Percentiles rank a stretch among this genome's conserved stretches.
phyloP scores from a whole-genome alignment of 1,140 invertebrate species.

The Dendroctonus valens region DNA sequence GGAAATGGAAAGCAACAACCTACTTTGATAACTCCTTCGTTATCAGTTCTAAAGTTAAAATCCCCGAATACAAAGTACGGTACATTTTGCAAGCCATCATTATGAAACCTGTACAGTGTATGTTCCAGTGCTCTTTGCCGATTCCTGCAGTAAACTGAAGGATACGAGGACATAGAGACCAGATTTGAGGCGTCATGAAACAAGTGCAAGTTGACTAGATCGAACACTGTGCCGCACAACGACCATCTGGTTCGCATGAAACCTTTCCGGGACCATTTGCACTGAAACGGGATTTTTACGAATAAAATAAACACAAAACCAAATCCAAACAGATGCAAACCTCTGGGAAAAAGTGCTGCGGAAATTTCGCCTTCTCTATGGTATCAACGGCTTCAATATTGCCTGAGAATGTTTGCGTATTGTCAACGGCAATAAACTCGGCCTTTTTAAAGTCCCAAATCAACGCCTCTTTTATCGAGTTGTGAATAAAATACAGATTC shows the following conservation, averaged over 20 bases:
- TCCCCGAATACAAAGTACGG: conserved; percentile 97
- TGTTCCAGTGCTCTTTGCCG: conserved; percentile 85
- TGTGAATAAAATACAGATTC: conserved; percentile 91
- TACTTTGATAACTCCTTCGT: conserved; percentile 86
- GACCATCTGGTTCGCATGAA: conserved; percentile 93
- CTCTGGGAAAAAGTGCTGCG: conserved; percentile 93
- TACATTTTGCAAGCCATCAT: conserved; percentile 71
- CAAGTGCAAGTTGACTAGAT: conserved; percentile 96
- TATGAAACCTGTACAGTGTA: conserved; percentile 77
- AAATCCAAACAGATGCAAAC: conserved; percentile 51
- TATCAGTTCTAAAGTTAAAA: conserved; percentile 97
- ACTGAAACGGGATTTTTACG: conserved; percentile 57
- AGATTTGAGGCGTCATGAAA: conserved; percentile 99
- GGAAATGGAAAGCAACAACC: not conserved
- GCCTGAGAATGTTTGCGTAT: conserved; percentile 78
- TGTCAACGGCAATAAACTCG: conserved; percentile 66
- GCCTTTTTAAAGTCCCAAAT: conserved; percentile 88
- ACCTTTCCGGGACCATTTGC: conserved; percentile 96
- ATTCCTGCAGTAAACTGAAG: conserved; percentile 87
- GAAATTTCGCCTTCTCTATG: conserved; percentile 95
- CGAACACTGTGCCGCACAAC: conserved; percentile 80
- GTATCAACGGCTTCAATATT: conserved; percentile 86
- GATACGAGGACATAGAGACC: conserved; percentile 86
- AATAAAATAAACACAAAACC: no score
- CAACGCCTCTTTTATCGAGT: conserved; percentile 74